phyloP scores from a whole-genome alignment of 1,140 invertebrate species.

The Halictus rubicundus region DNA sequence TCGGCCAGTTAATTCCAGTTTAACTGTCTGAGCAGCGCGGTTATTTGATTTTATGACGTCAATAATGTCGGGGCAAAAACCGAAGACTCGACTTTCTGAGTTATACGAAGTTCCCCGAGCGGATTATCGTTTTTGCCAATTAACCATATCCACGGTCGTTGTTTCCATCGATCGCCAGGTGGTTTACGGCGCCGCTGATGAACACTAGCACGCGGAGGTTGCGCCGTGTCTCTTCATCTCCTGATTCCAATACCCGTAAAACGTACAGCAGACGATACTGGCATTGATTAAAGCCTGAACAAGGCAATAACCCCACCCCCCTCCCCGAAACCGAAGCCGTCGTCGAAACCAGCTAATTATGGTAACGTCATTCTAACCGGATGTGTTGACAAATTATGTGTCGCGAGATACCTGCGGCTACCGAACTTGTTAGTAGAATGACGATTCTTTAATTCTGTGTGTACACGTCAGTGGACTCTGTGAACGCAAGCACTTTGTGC shows the following conservation, averaged over 20 bases:
- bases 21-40: background rate
- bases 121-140: conserved; percentile 42
- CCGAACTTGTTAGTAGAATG: background rate
- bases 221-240: conserved; percentile 39
- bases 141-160: conserved; percentile 24
- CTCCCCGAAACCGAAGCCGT: background rate
- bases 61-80: background rate
- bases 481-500: too few species aligned
- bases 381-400: background rate
- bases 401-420: background rate
- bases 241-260: conserved; percentile 30
- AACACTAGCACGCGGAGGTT: conserved; percentile 28
- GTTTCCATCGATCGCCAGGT: conserved; percentile 39
- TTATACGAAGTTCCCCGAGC: background rate
- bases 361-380: background rate
- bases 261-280: conserved; percentile 21
- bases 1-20: background rate
- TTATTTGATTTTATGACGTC: background rate
- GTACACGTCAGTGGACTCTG: too few species aligned
- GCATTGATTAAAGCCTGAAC: conserved; percentile 59
- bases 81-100: background rate
- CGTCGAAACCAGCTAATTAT: conserved; percentile 53
- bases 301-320: conserved; percentile 43
- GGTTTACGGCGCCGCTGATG: conserved; percentile 23
- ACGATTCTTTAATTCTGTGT: too few species aligned